phyloP scores from a whole-genome alignment of 2,113 vertebrate genomes.

The Lanius ludovicianus region DNA sequence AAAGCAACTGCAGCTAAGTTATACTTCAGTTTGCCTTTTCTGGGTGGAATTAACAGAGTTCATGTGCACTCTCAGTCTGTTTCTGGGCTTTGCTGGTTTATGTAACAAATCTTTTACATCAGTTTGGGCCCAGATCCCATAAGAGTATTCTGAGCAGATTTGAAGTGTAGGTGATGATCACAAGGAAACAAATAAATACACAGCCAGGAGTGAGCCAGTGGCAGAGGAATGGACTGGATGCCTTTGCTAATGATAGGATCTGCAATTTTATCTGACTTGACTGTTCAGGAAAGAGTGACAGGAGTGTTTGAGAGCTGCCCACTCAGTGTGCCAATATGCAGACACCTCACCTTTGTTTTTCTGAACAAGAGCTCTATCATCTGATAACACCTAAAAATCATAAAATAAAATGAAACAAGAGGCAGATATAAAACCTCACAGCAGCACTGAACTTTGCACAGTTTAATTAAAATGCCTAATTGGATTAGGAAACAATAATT shows the following conservation, averaged over 20 bases:
- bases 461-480: slow-evolving; percentile 25
- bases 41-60: not conserved
- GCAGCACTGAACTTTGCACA: not conserved
- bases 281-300: not conserved
- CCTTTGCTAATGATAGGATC: not conserved
- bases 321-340: not conserved
- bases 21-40: not conserved
- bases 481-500: slow-evolving; percentile 35
- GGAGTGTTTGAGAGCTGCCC: not conserved
- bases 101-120: not conserved
- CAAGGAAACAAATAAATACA: not conserved
- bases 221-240: not conserved
- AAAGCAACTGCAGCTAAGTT: not conserved
- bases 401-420: not conserved
- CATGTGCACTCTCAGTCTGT: not conserved
- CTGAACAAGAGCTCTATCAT: not conserved
- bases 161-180: not conserved
- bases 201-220: not conserved
- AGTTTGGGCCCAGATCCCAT: not conserved
- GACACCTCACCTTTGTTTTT: not conserved
- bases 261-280: slow-evolving; percentile 5
- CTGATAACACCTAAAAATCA: not conserved
- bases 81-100: not conserved
- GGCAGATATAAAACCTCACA: not conserved
- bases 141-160: not conserved